Evolutionary conservation across 2,113 vertebrate species (phyloP).

Genomic region (Cnemophilus loriae): DNA sequence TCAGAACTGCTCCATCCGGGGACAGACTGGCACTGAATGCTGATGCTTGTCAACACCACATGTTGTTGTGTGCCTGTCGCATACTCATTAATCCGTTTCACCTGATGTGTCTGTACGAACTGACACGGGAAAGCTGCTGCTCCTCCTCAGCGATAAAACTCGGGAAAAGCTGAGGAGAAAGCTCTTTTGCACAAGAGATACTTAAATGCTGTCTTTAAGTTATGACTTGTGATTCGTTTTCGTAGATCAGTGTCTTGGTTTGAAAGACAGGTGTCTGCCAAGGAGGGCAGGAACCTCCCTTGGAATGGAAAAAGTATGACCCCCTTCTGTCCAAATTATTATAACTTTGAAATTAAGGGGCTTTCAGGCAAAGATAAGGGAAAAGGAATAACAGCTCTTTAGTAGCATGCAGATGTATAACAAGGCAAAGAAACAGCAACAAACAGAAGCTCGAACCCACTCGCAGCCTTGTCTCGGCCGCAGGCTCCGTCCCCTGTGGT

Average conservation of each 20-base stretch:
- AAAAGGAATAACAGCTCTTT: no score
- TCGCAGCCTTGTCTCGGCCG: not conserved
- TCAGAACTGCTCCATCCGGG: not conserved
- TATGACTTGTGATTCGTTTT: not conserved
- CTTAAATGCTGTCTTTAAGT: not conserved
- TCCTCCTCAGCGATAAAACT: not conserved
- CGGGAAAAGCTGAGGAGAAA: not conserved
- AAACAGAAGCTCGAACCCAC: not conserved
- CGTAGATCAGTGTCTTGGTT: not conserved
- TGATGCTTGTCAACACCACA: not conserved
- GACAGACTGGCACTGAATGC: not conserved
- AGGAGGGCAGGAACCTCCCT: no score
- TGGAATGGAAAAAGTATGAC: not conserved
- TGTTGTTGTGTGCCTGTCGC: not conserved
- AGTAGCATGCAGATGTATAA: no score
- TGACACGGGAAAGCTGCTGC: not conserved
- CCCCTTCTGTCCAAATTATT: not conserved
- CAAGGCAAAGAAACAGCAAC: no score
- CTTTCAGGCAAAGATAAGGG: no score
- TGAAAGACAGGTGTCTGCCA: not conserved
- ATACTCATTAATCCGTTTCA: not conserved
- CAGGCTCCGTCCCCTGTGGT: no score
- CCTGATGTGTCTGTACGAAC: not conserved
- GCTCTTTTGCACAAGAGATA: not conserved
- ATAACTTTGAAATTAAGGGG: not conserved